Evolutionary conservation across 2,888 invertebrate genomes (phyloP), one percentile per base, ranked within the genome.

Genomic region (Melipona bicolor): DNA sequence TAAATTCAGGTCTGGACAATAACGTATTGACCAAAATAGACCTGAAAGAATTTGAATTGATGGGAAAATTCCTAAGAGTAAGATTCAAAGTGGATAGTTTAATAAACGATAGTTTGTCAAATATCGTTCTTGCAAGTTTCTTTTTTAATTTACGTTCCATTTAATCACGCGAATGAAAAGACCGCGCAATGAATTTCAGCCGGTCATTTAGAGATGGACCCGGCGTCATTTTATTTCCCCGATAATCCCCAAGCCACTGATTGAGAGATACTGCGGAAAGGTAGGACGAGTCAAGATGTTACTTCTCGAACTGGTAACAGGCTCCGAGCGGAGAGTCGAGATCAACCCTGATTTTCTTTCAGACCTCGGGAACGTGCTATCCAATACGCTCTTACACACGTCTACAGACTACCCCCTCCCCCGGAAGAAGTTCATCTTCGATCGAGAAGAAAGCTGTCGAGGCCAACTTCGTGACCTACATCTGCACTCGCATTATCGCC

Each of bases 281-380:
- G 36, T 17, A n/a, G 65, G 68, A 67, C 68, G 80, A 85, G 77
- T 61, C 67, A 68, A 77, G 69, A 50, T 62, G 69, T 72, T 77
- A 72, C 83, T 79, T 70, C 62, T 78, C 65, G 64, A 81, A 79
- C 76, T 74, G 65, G 73, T 87, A 87, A 88, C 78, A 69, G 43
- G 72, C 79, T 82, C 74, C 79, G 81, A 79, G 77, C 64, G 74
- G 71, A 77, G 74, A 78, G 77, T 68, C 65, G 61, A 73, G 88
- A 86, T 88, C 88, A 87, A 88, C 83, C 79, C 76, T 74, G 87
- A 83, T 86, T 84, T 81, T 75, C 77, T 78, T 75, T 76, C 52
- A 50, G 59, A 74, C 65, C 17, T 69, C 62, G 68, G 50, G 69
- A 49, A 69, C 68, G 59, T 27, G 65, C 19, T 71, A 71, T 65